These are phyloP conservation scores for Actinia equina DNA, from an alignment of 64 coral and sea anemone genomes.

Conservation along the genomic window DNA sequence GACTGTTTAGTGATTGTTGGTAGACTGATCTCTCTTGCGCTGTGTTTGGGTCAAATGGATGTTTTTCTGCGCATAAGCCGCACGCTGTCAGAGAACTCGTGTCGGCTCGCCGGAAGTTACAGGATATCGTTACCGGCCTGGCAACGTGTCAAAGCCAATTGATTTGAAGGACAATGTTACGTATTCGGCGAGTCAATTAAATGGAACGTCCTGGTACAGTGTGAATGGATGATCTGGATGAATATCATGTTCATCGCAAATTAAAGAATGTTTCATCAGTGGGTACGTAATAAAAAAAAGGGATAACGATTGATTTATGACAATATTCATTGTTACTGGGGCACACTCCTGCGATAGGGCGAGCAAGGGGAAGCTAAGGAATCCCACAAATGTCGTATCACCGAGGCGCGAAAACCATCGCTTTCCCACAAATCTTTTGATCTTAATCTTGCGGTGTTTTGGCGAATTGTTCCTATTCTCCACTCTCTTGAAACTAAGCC, in stretches of 20 bases:
- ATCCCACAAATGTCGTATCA: not conserved
- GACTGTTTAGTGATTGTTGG: not conserved
- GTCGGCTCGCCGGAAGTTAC: conserved; percentile 40
- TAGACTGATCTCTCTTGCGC: not conserved
- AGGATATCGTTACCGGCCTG: not conserved
- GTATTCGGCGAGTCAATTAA: conserved; percentile 13
- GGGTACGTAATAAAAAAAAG: not conserved
- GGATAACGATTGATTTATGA: conserved; percentile 1
- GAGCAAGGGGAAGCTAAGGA: conserved; percentile 15
- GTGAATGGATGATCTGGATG: not conserved
- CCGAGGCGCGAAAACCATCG: not conserved
- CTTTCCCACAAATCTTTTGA: not conserved
- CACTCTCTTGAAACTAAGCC: not conserved
- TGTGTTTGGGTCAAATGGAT: conserved; percentile 19
- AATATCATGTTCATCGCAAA: not conserved
- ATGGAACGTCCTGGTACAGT: not conserved
- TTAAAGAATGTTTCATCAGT: not conserved
- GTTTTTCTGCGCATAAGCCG: conserved; percentile 15
- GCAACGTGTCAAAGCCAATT: conserved; percentile 30
- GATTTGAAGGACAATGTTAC: conserved; percentile 10
- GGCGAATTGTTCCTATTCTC: not conserved
- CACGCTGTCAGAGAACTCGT: conserved; percentile 24
- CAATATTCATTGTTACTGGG: not conserved
- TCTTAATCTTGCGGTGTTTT: not conserved
- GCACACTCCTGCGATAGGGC: not conserved